Evolutionary conservation across 1,140 invertebrate species (phyloP), one percentile per base, ranked within the genome.

Genomic region (Neelides sp.): DNA sequence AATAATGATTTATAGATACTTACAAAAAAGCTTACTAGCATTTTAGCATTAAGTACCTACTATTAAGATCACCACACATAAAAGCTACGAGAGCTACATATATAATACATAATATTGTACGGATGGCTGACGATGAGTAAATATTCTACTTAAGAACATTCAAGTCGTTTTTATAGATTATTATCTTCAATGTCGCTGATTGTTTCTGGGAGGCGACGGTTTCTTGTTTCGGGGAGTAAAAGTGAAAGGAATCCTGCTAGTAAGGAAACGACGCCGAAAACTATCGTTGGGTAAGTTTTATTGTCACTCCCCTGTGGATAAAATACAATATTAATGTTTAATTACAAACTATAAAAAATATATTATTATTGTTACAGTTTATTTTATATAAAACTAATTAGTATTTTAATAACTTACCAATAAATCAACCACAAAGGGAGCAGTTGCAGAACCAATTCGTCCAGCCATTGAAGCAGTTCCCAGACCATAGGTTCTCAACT

Each of bases 401-500:
- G 26, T 37, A 5, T 15, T 15, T 12, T 26, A 32, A 41, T 17
- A 10, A 4, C 47, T 51, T 54, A 62, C 61, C 43, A 59, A 10
- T 13, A 62, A 39, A 30, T 62, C 55, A 3, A 62, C 59, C 24
- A 62, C 52, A 42, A 45, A 66, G 10, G 71, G 71, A 3, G 69
- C 66, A 12, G 65, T 48, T 39, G 69, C 68, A 8, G 65, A 65
- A 7, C 69, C 69, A n/a, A 71, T 45, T 24, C 70, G 50, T 3
- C 67, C 70, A 23, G 52, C 56, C 37, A 67, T 65, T 2, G 66
- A 68, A 13, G 66, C 60, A 0, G 63, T 61, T 5, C 71, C 71
- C 17, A 73, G 40, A 13, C 63, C 69, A 23, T 64, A 63, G 24
- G 69, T 70, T 28, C 72, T 58, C 13, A 73, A 57, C n/a, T n/a